A percentile compares a stretch with the other conserved stretches of the same genome.
These are phyloP conservation scores for Silurus meridionalis DNA, from an alignment of 2,113 vertebrate genomes.

Conservation along the genomic window DNA sequence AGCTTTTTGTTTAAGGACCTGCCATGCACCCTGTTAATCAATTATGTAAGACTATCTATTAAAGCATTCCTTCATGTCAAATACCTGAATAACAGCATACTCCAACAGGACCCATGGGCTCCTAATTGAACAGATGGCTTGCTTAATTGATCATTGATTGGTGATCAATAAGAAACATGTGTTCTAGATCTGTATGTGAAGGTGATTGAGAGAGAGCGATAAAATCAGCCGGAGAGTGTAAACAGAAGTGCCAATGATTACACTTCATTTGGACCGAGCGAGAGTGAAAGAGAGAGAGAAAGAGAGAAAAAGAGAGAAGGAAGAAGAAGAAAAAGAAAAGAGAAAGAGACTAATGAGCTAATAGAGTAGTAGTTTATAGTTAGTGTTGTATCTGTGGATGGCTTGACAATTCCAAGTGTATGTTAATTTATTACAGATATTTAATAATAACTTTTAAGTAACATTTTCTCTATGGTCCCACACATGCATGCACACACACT, in stretches of 20 bases:
- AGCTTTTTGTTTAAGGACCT: constrained; percentile 71
- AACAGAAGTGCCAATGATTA: constrained; percentile 61
- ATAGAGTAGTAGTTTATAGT: background rate
- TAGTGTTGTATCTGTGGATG: background rate
- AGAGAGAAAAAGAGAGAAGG: constrained; percentile 33
- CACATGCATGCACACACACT: constrained; percentile 28
- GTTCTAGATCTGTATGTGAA: constrained; percentile 70
- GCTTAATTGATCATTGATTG: constrained; percentile 82
- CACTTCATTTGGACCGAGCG: constrained; percentile 49
- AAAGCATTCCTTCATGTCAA: constrained; percentile 67
- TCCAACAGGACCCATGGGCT: constrained; percentile 62
- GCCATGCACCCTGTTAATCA: constrained; percentile 61
- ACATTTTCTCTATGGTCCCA: constrained; percentile 4
- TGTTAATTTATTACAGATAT: constrained; percentile 13
- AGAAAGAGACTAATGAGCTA: background rate
- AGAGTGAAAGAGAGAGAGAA: constrained; percentile 28
- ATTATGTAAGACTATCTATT: constrained; percentile 71
- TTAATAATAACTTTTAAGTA: constrained; percentile 17
- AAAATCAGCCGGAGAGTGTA: constrained; percentile 71
- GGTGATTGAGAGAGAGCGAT: constrained; percentile 74
- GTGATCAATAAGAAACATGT: constrained; percentile 75
- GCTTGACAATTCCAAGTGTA: background rate
- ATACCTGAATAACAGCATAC: constrained; percentile 66
- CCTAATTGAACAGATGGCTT: constrained; percentile 77
- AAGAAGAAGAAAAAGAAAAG: constrained; percentile 16